Evolutionary conservation across 2,797 vertebrate genomes (phyloP).

Genomic region (Dipus sagitta): DNA sequence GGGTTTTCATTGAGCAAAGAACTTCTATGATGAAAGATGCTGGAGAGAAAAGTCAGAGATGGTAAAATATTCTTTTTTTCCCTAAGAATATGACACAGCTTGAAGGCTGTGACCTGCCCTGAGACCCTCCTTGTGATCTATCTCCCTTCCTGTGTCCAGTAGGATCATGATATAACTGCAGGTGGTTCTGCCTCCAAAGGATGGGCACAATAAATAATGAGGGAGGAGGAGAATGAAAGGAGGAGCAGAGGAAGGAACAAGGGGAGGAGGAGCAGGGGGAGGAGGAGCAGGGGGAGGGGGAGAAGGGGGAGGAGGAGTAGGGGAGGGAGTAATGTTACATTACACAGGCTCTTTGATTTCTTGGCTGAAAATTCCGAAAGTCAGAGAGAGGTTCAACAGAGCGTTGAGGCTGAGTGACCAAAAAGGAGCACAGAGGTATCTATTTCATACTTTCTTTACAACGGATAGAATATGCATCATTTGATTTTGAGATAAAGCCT

Average conservation of each 20-base stretch:
- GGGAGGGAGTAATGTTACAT: not conserved
- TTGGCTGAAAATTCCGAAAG: constrained; percentile 35
- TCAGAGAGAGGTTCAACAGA: not conserved
- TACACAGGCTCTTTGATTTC: not conserved
- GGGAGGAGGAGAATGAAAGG: not conserved
- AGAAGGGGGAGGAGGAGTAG: not conserved
- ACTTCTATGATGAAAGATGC: too few relatives aligned
- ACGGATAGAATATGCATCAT: constrained; percentile 55
- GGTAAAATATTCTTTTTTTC: too few relatives aligned
- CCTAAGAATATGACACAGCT: too few relatives aligned
- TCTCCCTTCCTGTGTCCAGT: too few relatives aligned
- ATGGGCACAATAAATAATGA: too few relatives aligned
- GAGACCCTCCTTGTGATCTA: too few relatives aligned
- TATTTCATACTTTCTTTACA: constrained; percentile 59
- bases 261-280: not conserved
- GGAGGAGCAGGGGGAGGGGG: not conserved
- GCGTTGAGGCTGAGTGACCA: not conserved
- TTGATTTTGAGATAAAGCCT: constrained; percentile 45
- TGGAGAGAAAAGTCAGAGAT: too few relatives aligned
- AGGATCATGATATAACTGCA: too few relatives aligned
- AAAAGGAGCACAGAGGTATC: constrained; percentile 1
- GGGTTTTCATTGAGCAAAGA: too few relatives aligned
- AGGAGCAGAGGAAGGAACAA: not conserved
- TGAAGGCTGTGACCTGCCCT: too few relatives aligned
- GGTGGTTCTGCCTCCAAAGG: too few relatives aligned